Percentiles rank a stretch among this genome's conserved stretches.
Evolutionary conservation across 2,113 vertebrate genomes (phyloP).

Genomic region (Probosciger aterrimus): DNA sequence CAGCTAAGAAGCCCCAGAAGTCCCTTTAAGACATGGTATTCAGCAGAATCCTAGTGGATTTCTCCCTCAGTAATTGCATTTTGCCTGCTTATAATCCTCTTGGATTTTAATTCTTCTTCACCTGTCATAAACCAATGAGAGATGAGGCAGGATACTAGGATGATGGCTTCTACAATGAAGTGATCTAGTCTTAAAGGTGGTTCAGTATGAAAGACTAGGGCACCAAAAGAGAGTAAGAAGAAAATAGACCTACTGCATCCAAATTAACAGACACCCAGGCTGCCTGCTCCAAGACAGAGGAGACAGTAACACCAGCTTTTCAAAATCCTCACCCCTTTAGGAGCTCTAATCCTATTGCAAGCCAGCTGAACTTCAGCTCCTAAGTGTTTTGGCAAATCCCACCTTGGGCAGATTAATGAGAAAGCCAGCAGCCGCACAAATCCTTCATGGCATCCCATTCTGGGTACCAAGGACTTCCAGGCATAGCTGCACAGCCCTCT

Average conservation of each 20-base stretch:
- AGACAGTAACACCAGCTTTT: neutral
- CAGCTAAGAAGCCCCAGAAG: slow-evolving; percentile 1
- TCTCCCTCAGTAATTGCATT: slow-evolving; percentile 2
- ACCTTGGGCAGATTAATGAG: neutral
- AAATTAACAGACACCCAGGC: neutral
- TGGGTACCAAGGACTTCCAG: neutral
- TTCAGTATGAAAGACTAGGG: neutral
- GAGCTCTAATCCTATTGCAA: neutral
- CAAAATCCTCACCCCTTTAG: neutral
- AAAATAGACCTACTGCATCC: neutral
- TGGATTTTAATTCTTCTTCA: neutral
- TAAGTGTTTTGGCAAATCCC: neutral
- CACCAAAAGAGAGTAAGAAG: neutral
- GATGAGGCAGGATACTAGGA: neutral
- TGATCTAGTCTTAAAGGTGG: neutral
- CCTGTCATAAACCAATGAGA: neutral
- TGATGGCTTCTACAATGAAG: neutral
- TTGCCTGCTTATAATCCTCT: slow-evolving; percentile 1
- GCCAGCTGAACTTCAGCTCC: neutral
- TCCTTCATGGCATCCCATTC: neutral
- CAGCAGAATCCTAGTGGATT: neutral
- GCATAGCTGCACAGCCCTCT: neutral
- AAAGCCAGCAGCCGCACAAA: neutral
- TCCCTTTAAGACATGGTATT: neutral
- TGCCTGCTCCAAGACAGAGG: neutral